These are phyloP conservation scores for Vanacampus margaritifer DNA, from an alignment of 2,113 vertebrate genomes.

Conservation along the genomic window DNA sequence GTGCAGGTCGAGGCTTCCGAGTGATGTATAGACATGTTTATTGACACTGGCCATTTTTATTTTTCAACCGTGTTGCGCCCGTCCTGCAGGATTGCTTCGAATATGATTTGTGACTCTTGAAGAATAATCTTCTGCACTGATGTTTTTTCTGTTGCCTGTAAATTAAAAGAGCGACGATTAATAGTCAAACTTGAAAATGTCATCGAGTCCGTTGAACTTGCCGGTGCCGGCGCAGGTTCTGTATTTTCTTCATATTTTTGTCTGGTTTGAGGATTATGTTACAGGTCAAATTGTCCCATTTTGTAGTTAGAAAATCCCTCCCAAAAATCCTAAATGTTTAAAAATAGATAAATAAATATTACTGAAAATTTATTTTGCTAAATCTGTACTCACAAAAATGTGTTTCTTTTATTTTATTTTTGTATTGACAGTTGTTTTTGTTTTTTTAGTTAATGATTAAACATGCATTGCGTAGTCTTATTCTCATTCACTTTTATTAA, in stretches of 20 bases:
- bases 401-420: no score
- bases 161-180: constrained; percentile 46
- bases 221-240: constrained; percentile 6
- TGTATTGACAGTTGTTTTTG: no score
- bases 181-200: constrained; percentile 43
- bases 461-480: no score
- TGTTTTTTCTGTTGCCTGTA: constrained; percentile 25
- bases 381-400: no score
- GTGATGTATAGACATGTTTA: constrained; percentile 47
- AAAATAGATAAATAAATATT: no score
- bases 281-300: no score
- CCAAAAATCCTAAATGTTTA: no score
- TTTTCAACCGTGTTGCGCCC: constrained; percentile 34
- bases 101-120: constrained; percentile 45
- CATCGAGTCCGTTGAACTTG: constrained; percentile 36
- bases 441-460: no score
- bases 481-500: no score
- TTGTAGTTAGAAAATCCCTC: no score
- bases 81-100: constrained; percentile 18
- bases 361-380: no score
- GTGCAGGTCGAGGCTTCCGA: constrained; percentile 19
- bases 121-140: constrained; percentile 12
- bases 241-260: constrained; percentile 27
- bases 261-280: constrained; percentile 11
- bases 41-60: constrained; percentile 46